Evolutionary conservation across 2,888 invertebrate species (phyloP), one percentile per base, ranked within the genome.

Genomic region (Cremastobaeus sp.): DNA sequence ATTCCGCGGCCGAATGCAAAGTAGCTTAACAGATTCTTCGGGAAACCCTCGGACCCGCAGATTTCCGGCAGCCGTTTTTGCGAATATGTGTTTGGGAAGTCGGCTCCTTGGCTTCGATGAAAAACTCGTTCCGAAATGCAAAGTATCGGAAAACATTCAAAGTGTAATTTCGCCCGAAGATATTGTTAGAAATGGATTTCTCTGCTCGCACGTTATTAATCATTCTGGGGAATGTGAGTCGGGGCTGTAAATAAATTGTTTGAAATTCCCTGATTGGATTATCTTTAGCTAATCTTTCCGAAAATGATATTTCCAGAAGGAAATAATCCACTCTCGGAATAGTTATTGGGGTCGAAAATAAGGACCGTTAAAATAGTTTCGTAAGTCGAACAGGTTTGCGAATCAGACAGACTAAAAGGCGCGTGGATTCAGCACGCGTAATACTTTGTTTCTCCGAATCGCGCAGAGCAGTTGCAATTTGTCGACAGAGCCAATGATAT

Each of bases 71-170:
- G 15, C 28, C 6, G 12, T 20, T 45, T 21, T 20, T 8, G 20
- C 21, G n/a, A 21, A 20, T 21, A 34, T 34, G 12, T 3, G 6
- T 9, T 9, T 2, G 30, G 20, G 17, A 47, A 35, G 18, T 12
- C 32, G 28, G 6, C 25, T 28, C 11, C 28, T 21, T 50, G 6
- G 32, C 6, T 1, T n/a, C 30, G 14, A 32, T 47, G 35, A 28
- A 59, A 59, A 25, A 59, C 47, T 37, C 18, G n/a, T n/a, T n/a
- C n/a, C n/a, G n/a, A n/a, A n/a, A n/a, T n/a, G 20, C 6, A 21
- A 50, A 62, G 43, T 50, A 62, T 62, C 25, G 50, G 43, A 50
- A 62, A 62, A 50, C 50, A 50, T 50, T 50, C 41, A 62, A 32
- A 41, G 50, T 41, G 32, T 34, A 62, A 41, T 62, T 50, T 50